Percentiles rank a stretch among this genome's conserved stretches.
These are phyloP conservation scores for Leptinotarsa texana DNA, from an alignment of 1,140 invertebrate species.

Conservation along the genomic window DNA sequence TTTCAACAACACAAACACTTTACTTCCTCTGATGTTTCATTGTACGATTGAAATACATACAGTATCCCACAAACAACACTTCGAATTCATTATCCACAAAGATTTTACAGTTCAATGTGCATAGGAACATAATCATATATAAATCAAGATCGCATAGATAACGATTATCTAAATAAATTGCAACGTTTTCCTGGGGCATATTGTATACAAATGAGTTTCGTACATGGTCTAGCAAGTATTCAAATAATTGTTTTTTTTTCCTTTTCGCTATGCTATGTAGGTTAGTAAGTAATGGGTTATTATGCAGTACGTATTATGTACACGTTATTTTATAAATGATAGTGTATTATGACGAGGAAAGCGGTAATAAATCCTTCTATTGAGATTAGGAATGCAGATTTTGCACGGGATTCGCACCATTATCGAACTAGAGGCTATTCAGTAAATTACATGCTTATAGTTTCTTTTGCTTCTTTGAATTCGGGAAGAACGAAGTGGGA, in stretches of 20 bases:
- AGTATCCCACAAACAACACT: neutral
- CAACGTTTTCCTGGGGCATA: slow-evolving; percentile 15
- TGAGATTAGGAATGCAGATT: slow-evolving; percentile 11
- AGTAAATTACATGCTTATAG: too few relatives aligned
- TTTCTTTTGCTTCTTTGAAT: too few relatives aligned
- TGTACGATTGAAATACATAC: too few relatives aligned
- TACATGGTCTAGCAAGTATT: slow-evolving; percentile 18
- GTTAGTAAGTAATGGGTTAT: slow-evolving; percentile 23
- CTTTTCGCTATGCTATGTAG: slow-evolving; percentile 9
- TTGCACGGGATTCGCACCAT: neutral
- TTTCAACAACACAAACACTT: too few relatives aligned
- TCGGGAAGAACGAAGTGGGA: too few relatives aligned
- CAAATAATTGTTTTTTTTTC: slow-evolving; percentile 19
- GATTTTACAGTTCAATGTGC: slow-evolving; percentile 21
- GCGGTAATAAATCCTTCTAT: slow-evolving; percentile 7
- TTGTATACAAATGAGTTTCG: slow-evolving; percentile 26
- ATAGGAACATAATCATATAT: slow-evolving; percentile 18
- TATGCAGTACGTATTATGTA: slow-evolving; percentile 19
- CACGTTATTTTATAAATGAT: slow-evolving; percentile 19
- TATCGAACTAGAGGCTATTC: too few relatives aligned
- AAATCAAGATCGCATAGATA: slow-evolving; percentile 9
- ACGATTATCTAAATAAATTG: slow-evolving; percentile 17
- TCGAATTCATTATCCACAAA: slow-evolving; percentile 12
- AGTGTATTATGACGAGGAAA: slow-evolving; percentile 9
- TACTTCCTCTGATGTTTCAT: too few relatives aligned